Evolutionary conservation across 2,797 vertebrate genomes (phyloP).

Genomic region (Lagocephalus sceleratus): DNA sequence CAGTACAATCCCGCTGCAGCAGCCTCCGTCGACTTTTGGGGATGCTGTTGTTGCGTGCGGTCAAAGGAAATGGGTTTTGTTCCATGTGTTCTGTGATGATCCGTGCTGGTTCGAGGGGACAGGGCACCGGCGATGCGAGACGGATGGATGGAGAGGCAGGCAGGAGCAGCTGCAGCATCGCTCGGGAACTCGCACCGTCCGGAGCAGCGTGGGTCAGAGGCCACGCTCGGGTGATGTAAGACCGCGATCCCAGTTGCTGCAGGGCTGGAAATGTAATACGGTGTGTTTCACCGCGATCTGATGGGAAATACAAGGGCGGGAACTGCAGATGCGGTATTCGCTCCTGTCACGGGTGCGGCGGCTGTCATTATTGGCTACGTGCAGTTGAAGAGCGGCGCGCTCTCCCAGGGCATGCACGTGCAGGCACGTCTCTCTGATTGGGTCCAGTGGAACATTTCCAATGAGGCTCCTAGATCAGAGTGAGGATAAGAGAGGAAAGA

Average conservation of each 20-base stretch:
- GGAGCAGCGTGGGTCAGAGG: slow-evolving; percentile 13
- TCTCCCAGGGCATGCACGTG: too few species aligned
- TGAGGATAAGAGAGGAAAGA: slow-evolving; percentile 13
- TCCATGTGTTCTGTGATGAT: too few species aligned
- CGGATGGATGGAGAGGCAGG: slow-evolving; percentile 11
- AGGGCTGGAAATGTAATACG: slow-evolving; percentile 1
- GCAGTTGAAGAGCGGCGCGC: too few species aligned
- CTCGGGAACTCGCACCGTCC: background rate
- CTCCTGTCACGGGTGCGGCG: slow-evolving; percentile 31
- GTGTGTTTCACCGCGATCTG: background rate
- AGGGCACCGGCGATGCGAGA: background rate
- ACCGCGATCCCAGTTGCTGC: slow-evolving; percentile 3
- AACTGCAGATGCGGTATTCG: slow-evolving; percentile 15
- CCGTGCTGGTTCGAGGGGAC: too few species aligned
- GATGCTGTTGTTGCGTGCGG: too few species aligned
- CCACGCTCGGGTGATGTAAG: slow-evolving; percentile 15
- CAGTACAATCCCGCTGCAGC: too few species aligned
- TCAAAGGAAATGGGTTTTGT: too few species aligned
- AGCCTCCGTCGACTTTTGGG: too few species aligned
- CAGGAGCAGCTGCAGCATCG: background rate
- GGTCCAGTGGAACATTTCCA: slow-evolving; percentile 21
- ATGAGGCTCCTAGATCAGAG: slow-evolving; percentile 34
- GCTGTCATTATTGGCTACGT: slow-evolving; percentile 3
- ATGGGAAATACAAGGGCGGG: background rate
- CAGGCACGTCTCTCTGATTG: slow-evolving; percentile 8